Base-by-base conservation (phyloP, 2,888 invertebrate species). In the Muschampia plurimacula region DNA sequence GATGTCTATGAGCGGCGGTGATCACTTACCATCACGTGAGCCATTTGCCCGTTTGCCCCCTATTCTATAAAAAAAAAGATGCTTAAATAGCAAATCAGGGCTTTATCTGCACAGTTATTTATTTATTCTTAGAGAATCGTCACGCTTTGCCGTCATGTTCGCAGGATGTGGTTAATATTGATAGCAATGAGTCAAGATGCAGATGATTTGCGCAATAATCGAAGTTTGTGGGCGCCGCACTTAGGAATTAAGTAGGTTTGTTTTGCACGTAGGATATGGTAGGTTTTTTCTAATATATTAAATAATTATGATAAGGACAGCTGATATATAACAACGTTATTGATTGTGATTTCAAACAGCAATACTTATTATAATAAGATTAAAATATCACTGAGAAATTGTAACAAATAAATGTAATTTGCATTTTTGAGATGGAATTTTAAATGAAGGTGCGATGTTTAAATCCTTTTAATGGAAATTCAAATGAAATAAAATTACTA, bases 101-200 rank as follows among this genome's bases (percentile, higher is more conserved):
- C 71, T 66, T 71, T 71, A 72, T 62, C 60, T 60, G 2, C 39
- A 67, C 28, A 55, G 41, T 72, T 66, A 72, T 72, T 66, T 72
- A 72, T 67, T 67, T 67, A 62, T 62, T 67, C 62, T 67, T 44
- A 32, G n/a, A 72, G 72, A 72, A 72, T 67, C 67, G 59, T 72
- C 72, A 72, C 67, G 72, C 32, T 44, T 67, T 15, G 52, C 66
- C 52, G 52, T 67, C 72, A 72, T 62, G 67, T n/a, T 66, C 39
- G 60, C 67, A 72, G 72, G 67, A 72, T 67, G 72, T 72, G 72
- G 72, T 72, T 72, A 62, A 67, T 72, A 72, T 72, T 67, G 72
- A 72, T 72, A 72, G 67, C 67, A 72, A 52, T 72, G 72, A 72
- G 67, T 72, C 72, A 72, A 72, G 60, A 49, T 49, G 67, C 62